Evolutionary conservation across 2,797 vertebrate genomes (phyloP), one percentile per base, ranked within the genome.

Genomic region (Gymnoscopelus braueri): DNA sequence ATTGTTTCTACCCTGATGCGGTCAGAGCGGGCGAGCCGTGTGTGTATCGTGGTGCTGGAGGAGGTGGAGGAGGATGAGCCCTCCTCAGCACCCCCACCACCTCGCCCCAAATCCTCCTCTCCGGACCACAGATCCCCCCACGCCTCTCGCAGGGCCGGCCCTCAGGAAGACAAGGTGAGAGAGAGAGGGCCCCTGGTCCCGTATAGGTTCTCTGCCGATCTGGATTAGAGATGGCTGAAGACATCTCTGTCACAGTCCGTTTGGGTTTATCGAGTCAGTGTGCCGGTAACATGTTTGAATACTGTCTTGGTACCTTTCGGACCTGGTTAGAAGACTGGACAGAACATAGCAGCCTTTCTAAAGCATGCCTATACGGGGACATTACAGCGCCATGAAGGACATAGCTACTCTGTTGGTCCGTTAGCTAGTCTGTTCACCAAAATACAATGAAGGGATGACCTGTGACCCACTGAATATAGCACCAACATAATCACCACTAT

Each of bases 21-120:
- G 87, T 95, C 90, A 57, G 95, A 94, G 94, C 95, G 95, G 91
- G 97, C 97, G 91, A 99, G 97, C 93, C 97, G 98, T 82, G 98
- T 99, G 90, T 99, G 98, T 93, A 98, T 99, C 88, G 97, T 99
- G 93, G 97, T 99, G 93, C 94, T 99, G 93, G 97, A 99, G 95
- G 98, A 99, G 95, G 96, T 95, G 89, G 98, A 98, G 91, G 98
- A 99, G 91, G 97, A 98, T 80, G 97, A 99, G 82, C 92, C 93
- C 88, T 95, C 95, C 14, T 86, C 87, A 67, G 84, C 88, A 67
- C 77, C 84, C 54, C 83, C 88, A 87, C 90, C 92, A 71, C 95
- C 94, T 89, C 84, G 87, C 94, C 93, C 95, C 89, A 95, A 91
- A 82, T 78, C 87, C 13, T 78, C 87, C 13, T 80, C 87, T 23